Evolutionary conservation across 2,888 invertebrate genomes (phyloP), one percentile per base, ranked within the genome.

Genomic region (Xanthia icteritia): DNA sequence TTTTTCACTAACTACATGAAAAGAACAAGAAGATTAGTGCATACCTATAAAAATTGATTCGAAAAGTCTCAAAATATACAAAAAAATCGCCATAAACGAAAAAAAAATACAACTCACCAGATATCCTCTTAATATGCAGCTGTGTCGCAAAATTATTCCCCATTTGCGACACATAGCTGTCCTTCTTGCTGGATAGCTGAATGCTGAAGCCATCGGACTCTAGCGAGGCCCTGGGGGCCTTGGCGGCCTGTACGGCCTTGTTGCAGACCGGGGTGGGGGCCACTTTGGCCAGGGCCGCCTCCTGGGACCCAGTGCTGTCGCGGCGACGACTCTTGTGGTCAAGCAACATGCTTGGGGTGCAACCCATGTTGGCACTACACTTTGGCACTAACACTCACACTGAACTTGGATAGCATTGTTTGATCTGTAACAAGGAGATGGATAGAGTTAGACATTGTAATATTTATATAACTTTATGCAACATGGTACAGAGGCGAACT

Each of bases 301-400:
- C 97, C 74, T 97, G 97, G 23, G 97, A 97, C 48, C 96, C 95
- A 6, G 93, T 90, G 94, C 97, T 97, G 94, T 97, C 97, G 83
- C 97, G 96, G 63, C 96, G 94, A 77, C 97, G 97, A 86, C 94
- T 96, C 93, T 97, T 97, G 93, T 97, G 97, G 92, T 97, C 97
- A 90, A 97, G 94, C 87, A 97, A 94, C 94, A 97, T 97, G 92
- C 97, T 97, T 89, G 97, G 97, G 84, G 97, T 97, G 91, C 97
- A 97, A 92, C 97, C 97, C 97, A 97, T 97, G 87, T 92, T 93
- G 92, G 92, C 93, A 94, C 95, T 96, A 95, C 95, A 96, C 95
- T 95, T 93, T 94, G 92, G 91, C 95, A 95, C 95, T 92, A 61
- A 86, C 94, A 95, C 95, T 92, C 69, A 79, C 92, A 93, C 92